phyloP scores from a whole-genome alignment of 2,797 vertebrate species.

The Phrynocephalus forsythii region DNA sequence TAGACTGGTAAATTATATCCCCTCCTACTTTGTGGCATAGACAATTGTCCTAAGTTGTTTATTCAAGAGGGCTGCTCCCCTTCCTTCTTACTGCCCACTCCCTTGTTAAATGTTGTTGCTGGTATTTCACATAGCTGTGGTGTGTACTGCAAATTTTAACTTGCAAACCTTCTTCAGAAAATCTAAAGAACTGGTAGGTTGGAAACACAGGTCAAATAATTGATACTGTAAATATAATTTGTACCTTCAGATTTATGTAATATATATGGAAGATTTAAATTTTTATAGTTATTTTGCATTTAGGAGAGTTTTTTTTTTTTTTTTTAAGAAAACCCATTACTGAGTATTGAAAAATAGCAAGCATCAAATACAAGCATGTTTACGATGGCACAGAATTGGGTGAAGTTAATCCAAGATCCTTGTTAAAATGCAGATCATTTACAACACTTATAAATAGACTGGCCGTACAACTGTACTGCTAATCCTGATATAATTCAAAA shows the following conservation, averaged over 20 bases:
- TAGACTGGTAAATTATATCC: too few relatives aligned
- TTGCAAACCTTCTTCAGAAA: not conserved
- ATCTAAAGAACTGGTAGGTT: not conserved
- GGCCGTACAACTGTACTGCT: slow-evolving; percentile 4
- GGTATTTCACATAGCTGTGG: not conserved
- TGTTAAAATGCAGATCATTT: slow-evolving; percentile 33
- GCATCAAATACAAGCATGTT: slow-evolving; percentile 16
- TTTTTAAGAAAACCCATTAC: not conserved
- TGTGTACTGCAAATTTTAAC: too few relatives aligned
- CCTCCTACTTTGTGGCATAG: not conserved
- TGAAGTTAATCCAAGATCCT: slow-evolving; percentile 13
- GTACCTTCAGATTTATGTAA: not conserved
- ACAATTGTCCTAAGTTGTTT: not conserved
- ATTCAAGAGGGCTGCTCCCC: not conserved
- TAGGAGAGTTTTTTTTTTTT: not conserved
- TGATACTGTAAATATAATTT: not conserved
- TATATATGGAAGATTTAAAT: not conserved
- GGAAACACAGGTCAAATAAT: not conserved
- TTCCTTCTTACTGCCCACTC: not conserved
- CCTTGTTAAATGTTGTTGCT: not conserved
- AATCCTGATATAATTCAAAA: slow-evolving; percentile 40
- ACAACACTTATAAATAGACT: slow-evolving; percentile 25
- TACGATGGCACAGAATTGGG: not conserved
- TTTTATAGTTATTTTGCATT: not conserved
- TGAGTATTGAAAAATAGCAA: slow-evolving; percentile 16